phyloP scores from a whole-genome alignment of 2,888 invertebrate genomes.

The Zaprionus bogoriensis region DNA sequence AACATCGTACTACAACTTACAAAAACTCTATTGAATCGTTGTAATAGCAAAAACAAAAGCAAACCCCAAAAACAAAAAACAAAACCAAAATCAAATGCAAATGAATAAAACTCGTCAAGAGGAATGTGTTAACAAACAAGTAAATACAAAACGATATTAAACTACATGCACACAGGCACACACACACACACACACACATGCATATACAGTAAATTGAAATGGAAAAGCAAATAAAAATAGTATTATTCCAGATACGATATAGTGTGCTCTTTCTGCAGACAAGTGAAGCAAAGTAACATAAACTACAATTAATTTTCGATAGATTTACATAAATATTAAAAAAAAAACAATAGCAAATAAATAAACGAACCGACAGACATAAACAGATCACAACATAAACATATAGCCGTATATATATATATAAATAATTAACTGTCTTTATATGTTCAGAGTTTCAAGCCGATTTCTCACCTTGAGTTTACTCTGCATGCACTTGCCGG shows the following conservation, averaged over 20 bases:
- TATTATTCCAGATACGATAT: not conserved
- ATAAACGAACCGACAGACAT: conserved; percentile 20
- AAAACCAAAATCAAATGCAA: conserved; percentile 55
- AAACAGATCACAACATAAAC: conserved; percentile 15
- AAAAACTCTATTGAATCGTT: conserved; percentile 35
- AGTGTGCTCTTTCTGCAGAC: not conserved
- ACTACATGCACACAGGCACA: conserved; percentile 36
- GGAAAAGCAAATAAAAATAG: conserved; percentile 15
- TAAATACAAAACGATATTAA: conserved; percentile 56
- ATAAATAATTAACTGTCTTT: conserved; percentile 1
- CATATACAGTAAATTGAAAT: conserved; percentile 41
- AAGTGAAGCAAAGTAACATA: conserved; percentile 7
- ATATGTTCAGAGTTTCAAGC: conserved; percentile 18
- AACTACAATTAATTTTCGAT: conserved; percentile 68
- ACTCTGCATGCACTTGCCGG: conserved; percentile 14
- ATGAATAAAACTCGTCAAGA: conserved; percentile 79
- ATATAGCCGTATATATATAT: conserved; percentile 1
- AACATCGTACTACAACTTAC: conserved; percentile 20
- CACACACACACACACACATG: conserved; percentile 17
- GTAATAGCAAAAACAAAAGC: conserved; percentile 21
- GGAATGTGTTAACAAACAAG: conserved; percentile 76
- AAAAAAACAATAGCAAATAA: conserved; percentile 40
- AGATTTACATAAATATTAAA: conserved; percentile 77
- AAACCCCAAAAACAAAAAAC: conserved; percentile 30
- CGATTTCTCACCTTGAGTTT: conserved; percentile 7